Conservation (phyloP, 2,797 vertebrate species). For the Meriones psammophilus region DNA sequence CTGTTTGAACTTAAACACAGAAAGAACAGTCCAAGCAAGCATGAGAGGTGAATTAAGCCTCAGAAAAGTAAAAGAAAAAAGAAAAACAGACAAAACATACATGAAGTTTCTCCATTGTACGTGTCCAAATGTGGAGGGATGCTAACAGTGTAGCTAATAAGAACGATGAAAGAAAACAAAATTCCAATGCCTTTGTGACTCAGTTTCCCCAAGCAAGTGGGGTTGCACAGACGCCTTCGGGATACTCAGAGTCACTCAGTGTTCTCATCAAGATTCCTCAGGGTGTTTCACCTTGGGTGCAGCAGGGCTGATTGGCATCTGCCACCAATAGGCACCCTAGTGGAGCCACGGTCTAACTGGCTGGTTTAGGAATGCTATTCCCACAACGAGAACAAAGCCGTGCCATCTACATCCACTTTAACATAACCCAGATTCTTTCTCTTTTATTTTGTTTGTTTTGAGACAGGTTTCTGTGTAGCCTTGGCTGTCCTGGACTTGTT, state of each 20-base stretch:
- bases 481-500: too few relatives aligned
- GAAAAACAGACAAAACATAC: not conserved
- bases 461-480: too few relatives aligned
- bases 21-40: not conserved
- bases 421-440: not conserved
- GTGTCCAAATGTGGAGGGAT: not conserved
- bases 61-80: not conserved
- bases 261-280: not conserved
- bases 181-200: not conserved
- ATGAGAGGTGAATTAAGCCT: not conserved
- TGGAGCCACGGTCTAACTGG: not conserved
- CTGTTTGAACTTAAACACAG: conserved; percentile 1
- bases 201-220: not conserved
- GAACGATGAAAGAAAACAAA: not conserved
- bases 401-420: not conserved
- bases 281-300: not conserved
- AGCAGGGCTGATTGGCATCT: too few relatives aligned
- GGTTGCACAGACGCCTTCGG: not conserved
- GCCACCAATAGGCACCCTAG: not conserved
- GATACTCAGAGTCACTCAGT: not conserved
- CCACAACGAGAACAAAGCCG: not conserved
- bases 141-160: not conserved
- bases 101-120: not conserved
- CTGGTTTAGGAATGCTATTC: not conserved
- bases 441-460: too few relatives aligned